A percentile compares a stretch with the other conserved stretches of the same genome.
Conservation (phyloP, 1,140 invertebrate species). For the Drosophila quadrilineata region DNA sequence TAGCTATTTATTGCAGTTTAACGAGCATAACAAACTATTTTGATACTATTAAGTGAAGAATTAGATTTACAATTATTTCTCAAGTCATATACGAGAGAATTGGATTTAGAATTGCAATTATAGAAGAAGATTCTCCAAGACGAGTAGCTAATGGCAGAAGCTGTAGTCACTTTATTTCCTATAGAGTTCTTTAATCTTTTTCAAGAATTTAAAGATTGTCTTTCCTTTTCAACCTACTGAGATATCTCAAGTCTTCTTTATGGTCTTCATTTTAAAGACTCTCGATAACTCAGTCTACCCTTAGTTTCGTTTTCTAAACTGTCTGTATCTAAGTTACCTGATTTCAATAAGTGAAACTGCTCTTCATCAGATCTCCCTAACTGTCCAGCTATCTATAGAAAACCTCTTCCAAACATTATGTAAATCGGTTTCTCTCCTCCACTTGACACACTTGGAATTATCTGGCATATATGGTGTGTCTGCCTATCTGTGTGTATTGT, state of each 20-base stretch:
- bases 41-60: slow-evolving; percentile 13
- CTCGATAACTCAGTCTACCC: no score
- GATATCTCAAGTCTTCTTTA: no score
- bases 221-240: no score
- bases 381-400: neutral
- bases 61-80: no score
- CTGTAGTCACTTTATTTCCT: no score
- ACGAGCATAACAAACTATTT: slow-evolving; percentile 28
- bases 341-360: neutral
- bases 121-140: neutral
- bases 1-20: slow-evolving; percentile 55
- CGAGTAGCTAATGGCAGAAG: no score
- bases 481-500: neutral
- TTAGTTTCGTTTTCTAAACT: no score
- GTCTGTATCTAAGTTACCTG: no score
- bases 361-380: neutral
- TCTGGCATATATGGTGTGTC: no score
- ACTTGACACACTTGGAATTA: neutral
- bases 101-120: neutral
- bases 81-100: neutral
- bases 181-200: neutral
- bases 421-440: neutral
- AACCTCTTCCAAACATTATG: neutral
- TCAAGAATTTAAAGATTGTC: no score
- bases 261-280: no score